Evolutionary conservation across 1,140 invertebrate genomes (phyloP).

Genomic region (Augochlora pura): DNA sequence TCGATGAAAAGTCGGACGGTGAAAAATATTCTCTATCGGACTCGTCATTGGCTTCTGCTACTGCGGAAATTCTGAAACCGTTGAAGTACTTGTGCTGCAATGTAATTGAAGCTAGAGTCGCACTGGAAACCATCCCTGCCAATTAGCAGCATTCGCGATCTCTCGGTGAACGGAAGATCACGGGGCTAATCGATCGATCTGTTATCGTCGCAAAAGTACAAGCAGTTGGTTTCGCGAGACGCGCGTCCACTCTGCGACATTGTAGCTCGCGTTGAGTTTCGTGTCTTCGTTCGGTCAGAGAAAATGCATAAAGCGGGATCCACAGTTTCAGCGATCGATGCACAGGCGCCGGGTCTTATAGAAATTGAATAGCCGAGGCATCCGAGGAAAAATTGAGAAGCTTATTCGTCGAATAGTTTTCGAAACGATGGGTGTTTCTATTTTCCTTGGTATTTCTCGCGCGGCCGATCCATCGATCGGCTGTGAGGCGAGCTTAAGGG

Average conservation of each 20-base stretch:
- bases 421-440: not conserved
- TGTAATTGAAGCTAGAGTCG: too few species aligned
- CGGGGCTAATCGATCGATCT: constrained; percentile 44
- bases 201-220: constrained; percentile 24
- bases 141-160: not conserved
- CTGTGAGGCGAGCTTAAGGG: constrained; percentile 33
- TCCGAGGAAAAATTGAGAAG: not conserved
- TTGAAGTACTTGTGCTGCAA: too few species aligned
- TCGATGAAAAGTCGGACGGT: too few species aligned
- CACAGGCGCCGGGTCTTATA: not conserved
- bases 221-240: constrained; percentile 2
- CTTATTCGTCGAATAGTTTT: not conserved
- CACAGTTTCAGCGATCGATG: constrained; percentile 8
- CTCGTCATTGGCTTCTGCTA: too few species aligned
- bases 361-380: too few species aligned
- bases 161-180: not conserved
- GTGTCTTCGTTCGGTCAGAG: constrained; percentile 23
- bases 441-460: not conserved
- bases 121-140: not conserved
- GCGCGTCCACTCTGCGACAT: constrained; percentile 47
- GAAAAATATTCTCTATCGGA: too few species aligned
- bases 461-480: not conserved
- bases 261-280: constrained; percentile 32
- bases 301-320: constrained; percentile 5
- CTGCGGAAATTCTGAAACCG: too few species aligned